Conservation (phyloP, 2,888 invertebrate genomes). For the Pyralis farinalis region DNA sequence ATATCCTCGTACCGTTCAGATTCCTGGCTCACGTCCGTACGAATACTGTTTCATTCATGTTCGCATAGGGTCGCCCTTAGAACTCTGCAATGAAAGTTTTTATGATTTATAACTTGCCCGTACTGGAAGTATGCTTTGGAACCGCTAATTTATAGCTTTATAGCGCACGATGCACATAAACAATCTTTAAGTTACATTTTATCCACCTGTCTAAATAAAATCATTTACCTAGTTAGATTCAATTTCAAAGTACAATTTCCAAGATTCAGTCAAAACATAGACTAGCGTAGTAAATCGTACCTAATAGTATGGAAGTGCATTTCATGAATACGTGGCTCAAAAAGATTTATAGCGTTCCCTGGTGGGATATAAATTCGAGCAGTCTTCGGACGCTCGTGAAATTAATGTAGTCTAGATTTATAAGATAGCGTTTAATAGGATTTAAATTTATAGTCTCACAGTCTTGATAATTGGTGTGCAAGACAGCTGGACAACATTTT, state of each 20-base stretch:
- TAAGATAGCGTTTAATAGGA: slow-evolving; percentile 10
- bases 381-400: slow-evolving; percentile 38
- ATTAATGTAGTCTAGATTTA: slow-evolving; percentile 40
- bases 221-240: too few relatives aligned
- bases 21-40: too few relatives aligned
- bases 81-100: too few relatives aligned
- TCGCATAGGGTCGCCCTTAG: too few relatives aligned
- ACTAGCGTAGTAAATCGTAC: slow-evolving; percentile 28
- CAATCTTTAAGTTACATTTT: neutral
- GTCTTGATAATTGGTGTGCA: slow-evolving; percentile 2
- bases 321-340: slow-evolving; percentile 49
- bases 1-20: too few relatives aligned
- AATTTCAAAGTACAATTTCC: neutral
- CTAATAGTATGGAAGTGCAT: slow-evolving; percentile 49
- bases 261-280: slow-evolving; percentile 20
- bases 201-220: too few relatives aligned
- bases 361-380: slow-evolving; percentile 48
- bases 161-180: too few relatives aligned
- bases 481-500: neutral
- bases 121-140: too few relatives aligned
- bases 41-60: too few relatives aligned
- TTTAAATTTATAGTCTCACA: slow-evolving; percentile 9
- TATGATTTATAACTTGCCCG: too few relatives aligned
- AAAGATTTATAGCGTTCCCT: slow-evolving; percentile 47
- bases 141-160: too few relatives aligned